Base-by-base conservation (phyloP, 2,888 invertebrate genomes). In the Callimorpha dominula region DNA sequence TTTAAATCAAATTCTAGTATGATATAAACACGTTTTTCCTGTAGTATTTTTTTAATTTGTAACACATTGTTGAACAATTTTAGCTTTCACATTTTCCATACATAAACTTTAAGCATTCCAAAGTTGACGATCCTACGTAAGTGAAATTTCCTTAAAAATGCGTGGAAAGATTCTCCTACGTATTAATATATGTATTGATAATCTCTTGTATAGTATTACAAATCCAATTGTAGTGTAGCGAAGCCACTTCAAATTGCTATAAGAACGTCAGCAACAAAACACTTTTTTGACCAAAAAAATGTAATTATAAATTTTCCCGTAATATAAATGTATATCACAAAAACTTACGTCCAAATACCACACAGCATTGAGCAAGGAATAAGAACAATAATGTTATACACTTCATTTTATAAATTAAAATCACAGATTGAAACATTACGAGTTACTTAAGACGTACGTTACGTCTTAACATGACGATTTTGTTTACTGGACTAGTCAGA, bases 261-360 rank as follows among this genome's bases (percentile, higher is more conserved):
- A 52, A 52, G 52, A 57, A 46, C 17, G 17, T 42, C 17, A 42
- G 42, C 14, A 50, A 50, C 46, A 15, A 15, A 7, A 8, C 4
- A 46, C 0, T 3, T 46, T 46, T 2, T 31, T 31, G 31, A 63
- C 43, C 46, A 46, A 46, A n/a, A 3, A 2, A 64, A 0, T 40
- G 62, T 62, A 1, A 42, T n/a, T 9, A 15, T 9, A n/a, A 1
- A n/a, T 43, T 5, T n/a, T 43, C 20, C 14, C 43, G 7, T 20
- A 9, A 17, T 43, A 64, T 9, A 1, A 17, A 40, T 40, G 4
- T 31, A 9, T 65, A 31, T 15, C 20, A 14, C 4, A 8, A 46
- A 9, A 15, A 65, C 65, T 65, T 50, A 65, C 65, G 65, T 65
- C 49, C 65, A 40, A n/a, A 15, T 8, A 43, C 54, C 40, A 52